phyloP scores from a whole-genome alignment of 2,888 invertebrate genomes.

The Drosophila monieri region DNA sequence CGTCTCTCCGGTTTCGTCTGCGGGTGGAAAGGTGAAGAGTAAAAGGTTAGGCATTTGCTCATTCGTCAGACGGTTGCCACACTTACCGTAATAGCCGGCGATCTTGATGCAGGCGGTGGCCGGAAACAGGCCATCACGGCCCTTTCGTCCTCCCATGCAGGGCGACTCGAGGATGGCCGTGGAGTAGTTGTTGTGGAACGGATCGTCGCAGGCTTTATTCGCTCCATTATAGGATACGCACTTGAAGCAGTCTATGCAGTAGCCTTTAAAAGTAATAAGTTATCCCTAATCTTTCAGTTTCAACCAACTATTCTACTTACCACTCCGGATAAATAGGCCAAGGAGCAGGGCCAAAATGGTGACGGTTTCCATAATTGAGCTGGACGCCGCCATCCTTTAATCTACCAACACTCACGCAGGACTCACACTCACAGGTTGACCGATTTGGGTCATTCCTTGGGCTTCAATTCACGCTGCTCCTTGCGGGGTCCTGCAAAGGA shows the following conservation, averaged over 20 bases:
- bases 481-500: conserved; percentile 7
- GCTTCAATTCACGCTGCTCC: conserved; percentile 11
- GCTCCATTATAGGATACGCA: conserved; percentile 96
- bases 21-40: background rate
- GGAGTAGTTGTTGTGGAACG: conserved; percentile 96
- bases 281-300: background rate
- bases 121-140: conserved; percentile 96
- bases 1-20: conserved; percentile 91
- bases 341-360: conserved; percentile 60
- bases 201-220: conserved; percentile 95
- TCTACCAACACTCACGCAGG: conserved; percentile 19
- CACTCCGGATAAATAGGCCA: conserved; percentile 60
- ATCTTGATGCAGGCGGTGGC: conserved; percentile 99
- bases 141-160: conserved; percentile 97
- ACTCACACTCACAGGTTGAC: conserved; percentile 23
- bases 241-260: conserved; percentile 97
- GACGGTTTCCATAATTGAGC: conserved; percentile 61
- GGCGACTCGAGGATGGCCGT: conserved; percentile 93
- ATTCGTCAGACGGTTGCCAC: background rate
- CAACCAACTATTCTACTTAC: conserved; percentile 32
- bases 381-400: conserved; percentile 47
- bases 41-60: background rate
- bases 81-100: conserved; percentile 93
- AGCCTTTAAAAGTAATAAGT: conserved; percentile 81
- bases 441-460: conserved; percentile 22